A percentile compares a stretch with the other conserved stretches of the same genome.
Evolutionary conservation across 2,888 invertebrate genomes (phyloP).

Genomic region (Leptopilina syphax): DNA sequence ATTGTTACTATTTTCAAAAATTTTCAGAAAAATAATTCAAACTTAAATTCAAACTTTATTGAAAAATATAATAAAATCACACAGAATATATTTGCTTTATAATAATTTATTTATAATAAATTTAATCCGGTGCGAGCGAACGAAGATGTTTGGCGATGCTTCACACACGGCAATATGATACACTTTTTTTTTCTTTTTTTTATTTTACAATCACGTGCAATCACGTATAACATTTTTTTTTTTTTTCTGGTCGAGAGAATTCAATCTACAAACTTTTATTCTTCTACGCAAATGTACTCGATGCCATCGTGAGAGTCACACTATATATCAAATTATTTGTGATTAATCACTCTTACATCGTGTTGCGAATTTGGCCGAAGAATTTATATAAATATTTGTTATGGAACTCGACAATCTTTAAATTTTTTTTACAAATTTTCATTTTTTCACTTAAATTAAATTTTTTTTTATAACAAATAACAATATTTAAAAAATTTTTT

Average conservation of each 20-base stretch:
- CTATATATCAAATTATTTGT: constrained; percentile 45
- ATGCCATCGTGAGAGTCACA: constrained; percentile 54
- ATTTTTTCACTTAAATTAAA: too few species aligned
- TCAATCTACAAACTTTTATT: constrained; percentile 47
- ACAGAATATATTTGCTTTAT: constrained; percentile 61
- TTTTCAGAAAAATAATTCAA: too few species aligned
- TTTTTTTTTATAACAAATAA: too few species aligned
- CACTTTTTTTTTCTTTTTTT: constrained; percentile 66
- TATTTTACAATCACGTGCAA: constrained; percentile 72
- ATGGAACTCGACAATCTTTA: constrained; percentile 20
- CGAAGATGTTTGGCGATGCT: constrained; percentile 59
- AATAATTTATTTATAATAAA: constrained; percentile 75
- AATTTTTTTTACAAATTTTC: too few species aligned
- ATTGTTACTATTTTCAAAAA: too few species aligned
- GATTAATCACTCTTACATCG: constrained; percentile 39
- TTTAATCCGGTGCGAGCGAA: constrained; percentile 65
- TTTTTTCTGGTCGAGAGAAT: constrained; percentile 67
- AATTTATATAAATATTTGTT: not conserved
- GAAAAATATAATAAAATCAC: not conserved
- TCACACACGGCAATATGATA: constrained; percentile 65
- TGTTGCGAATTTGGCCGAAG: constrained; percentile 18
- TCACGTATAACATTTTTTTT: constrained; percentile 63
- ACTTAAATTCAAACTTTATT: too few species aligned
- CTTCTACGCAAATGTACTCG: constrained; percentile 53
- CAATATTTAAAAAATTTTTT: too few species aligned